These are phyloP conservation scores for Gryllus bimaculatus DNA, from an alignment of 1,140 invertebrate genomes.

Conservation along the genomic window DNA sequence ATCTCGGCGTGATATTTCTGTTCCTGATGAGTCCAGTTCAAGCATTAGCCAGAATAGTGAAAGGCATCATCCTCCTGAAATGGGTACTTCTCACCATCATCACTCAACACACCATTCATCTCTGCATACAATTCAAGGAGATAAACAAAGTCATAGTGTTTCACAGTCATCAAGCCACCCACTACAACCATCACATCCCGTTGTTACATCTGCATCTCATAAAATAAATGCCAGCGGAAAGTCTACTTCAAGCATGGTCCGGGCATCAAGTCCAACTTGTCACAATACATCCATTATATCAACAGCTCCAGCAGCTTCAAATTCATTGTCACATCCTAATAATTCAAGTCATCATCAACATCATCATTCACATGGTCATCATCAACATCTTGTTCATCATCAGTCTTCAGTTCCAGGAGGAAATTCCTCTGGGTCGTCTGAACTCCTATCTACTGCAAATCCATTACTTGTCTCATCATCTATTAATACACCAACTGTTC, in stretches of 20 bases:
- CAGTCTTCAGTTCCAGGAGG: not conserved
- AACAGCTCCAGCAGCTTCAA: slow-evolving; percentile 28
- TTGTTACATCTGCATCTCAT: slow-evolving; percentile 46
- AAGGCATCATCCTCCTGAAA: slow-evolving; percentile 47
- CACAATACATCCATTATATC: slow-evolving; percentile 29
- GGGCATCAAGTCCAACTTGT: slow-evolving; percentile 18
- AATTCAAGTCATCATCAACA: slow-evolving; percentile 31
- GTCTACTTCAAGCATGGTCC: not conserved
- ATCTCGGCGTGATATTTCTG: slow-evolving; percentile 18
- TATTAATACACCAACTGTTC: not conserved
- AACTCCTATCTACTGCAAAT: not conserved
- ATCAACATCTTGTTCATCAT: slow-evolving; percentile 17
- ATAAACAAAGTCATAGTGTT: slow-evolving; percentile 10
- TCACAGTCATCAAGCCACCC: slow-evolving; percentile 39
- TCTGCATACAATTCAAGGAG: slow-evolving; percentile 30
- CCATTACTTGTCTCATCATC: not conserved
- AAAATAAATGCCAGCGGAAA: slow-evolving; percentile 41
- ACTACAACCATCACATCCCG: slow-evolving; percentile 46
- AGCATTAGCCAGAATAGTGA: slow-evolving; percentile 24
- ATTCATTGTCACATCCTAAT: slow-evolving; percentile 27
- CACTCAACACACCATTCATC: slow-evolving; percentile 34
- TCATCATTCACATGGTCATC: slow-evolving; percentile 35
- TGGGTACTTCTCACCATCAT: slow-evolving; percentile 50
- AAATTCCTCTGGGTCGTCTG: not conserved
- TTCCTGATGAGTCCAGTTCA: not conserved